Evolutionary conservation across 1,140 invertebrate genomes (phyloP), one percentile per base, ranked within the genome.

Genomic region (Aphelenchoides avenae): DNA sequence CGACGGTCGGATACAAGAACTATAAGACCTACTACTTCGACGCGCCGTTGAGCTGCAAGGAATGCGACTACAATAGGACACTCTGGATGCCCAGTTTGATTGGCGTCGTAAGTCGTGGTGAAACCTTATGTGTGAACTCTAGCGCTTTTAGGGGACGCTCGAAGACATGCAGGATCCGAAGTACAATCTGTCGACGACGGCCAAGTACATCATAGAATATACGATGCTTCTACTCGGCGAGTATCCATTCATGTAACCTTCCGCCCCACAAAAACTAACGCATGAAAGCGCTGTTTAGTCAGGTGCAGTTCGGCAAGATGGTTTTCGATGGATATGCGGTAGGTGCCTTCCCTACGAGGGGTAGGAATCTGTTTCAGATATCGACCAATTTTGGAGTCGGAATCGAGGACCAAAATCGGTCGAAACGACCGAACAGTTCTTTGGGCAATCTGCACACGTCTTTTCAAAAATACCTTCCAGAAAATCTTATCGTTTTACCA

Each of bases 1-100:
- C 61, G 18, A 60, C 50, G 6, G 52, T 74, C 0, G 59, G 58
- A 11, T 76, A 76, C 37, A 36, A 48, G 34, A 63, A 63, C 40
- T 63, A 63, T 34, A 56, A 66, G 37, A 63, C 50, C 11, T 63
- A 39, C 26, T 22, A 56, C 22, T 63, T 40, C 29, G 51, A 63
- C 26, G 22, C 24, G 41, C 24, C 36, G 20, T 11, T 24, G 26
- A 44, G 36, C n/a, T 63, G 60, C 44, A 62, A 58, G 15, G 47
- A 26, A 13, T 63, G 60, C 41, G 27, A 11, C 27, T 63, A 63
- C 33, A 43, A 63, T 22, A 30, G 27, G 5, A 41, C 39, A 9
- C 26, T 63, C 7, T 22, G 13, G 9, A 26, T 63, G 7, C 61
- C 60, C 5, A 63, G 65, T 56, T 36, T 63, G n/a, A 26, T 56